A percentile compares a stretch with the other conserved stretches of the same genome.
These are phyloP conservation scores for Hozukius guyotensis DNA, from an alignment of 2,797 vertebrate genomes.

Conservation along the genomic window DNA sequence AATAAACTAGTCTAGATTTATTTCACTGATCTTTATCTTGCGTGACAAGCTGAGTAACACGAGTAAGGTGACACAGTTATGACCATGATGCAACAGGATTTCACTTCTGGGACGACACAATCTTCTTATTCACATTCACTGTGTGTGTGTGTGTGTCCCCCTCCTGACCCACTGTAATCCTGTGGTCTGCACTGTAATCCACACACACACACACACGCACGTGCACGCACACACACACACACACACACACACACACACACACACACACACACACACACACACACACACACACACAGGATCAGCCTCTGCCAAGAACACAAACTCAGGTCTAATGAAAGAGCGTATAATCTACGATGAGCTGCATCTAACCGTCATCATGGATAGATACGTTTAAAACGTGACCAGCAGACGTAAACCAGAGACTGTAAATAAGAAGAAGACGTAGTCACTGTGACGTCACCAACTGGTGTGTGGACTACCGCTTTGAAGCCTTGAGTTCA, in stretches of 20 bases:
- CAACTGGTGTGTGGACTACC: neutral
- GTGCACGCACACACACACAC: conserved; percentile 20
- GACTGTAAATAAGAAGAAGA: neutral
- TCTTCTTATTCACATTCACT: conserved; percentile 69
- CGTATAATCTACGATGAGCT: conserved; percentile 13
- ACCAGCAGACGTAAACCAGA: neutral
- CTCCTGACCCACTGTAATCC: conserved; percentile 67
- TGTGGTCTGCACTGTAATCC: conserved; percentile 58
- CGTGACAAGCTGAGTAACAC: conserved; percentile 46
- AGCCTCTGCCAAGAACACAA: conserved; percentile 10
- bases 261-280: conserved; percentile 20
- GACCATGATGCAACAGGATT: conserved; percentile 71
- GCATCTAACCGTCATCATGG: neutral
- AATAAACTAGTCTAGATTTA: neutral
- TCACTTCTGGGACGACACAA: conserved; percentile 66
- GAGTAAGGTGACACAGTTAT: conserved; percentile 53
- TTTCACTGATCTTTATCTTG: conserved; percentile 15
- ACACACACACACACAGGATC: conserved; percentile 3
- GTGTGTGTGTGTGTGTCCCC: conserved; percentile 42
- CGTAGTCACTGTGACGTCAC: neutral
- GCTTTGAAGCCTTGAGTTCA: neutral
- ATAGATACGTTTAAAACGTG: neutral
- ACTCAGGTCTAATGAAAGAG: conserved; percentile 33
- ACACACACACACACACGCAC: conserved; percentile 44
- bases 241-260: conserved; percentile 21